Percentiles rank a stretch among this genome's conserved stretches.
These are phyloP conservation scores for Tinea pellionella DNA, from an alignment of 2,888 invertebrate species.

Conservation along the genomic window DNA sequence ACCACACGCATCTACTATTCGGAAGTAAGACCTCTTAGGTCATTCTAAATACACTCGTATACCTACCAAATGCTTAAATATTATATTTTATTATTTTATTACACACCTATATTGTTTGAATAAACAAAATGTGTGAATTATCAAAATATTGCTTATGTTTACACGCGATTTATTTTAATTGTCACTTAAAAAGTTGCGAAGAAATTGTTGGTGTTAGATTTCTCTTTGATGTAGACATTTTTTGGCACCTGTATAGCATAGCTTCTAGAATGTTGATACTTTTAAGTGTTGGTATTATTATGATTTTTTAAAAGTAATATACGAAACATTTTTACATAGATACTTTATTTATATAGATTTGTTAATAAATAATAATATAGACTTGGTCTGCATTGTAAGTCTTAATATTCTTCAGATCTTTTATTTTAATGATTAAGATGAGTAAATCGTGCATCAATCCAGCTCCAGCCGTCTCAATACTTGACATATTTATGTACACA, in stretches of 20 bases:
- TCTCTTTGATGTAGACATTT: slow-evolving; percentile 31
- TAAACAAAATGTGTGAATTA: no score
- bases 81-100: slow-evolving; percentile 18
- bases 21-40: not conserved
- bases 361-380: not conserved
- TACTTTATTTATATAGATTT: not conserved
- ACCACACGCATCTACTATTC: slow-evolving; percentile 29
- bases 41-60: not conserved
- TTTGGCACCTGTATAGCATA: slow-evolving; percentile 23
- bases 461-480: slow-evolving; percentile 54
- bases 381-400: not conserved
- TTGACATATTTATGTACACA: slow-evolving; percentile 69
- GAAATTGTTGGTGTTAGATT: slow-evolving; percentile 43
- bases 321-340: not conserved
- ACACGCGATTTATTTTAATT: no score
- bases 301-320: not conserved
- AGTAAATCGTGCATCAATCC: slow-evolving; percentile 29
- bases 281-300: not conserved
- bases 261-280: not conserved
- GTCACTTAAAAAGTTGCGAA: slow-evolving; percentile 20
- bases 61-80: no score
- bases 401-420: not conserved
- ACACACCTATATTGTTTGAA: slow-evolving; percentile 22
- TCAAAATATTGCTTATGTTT: no score
- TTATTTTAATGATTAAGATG: slow-evolving; percentile 9